These are phyloP conservation scores for Acropora tenuis DNA, from an alignment of 64 coral and sea anemone genomes.

Conservation along the genomic window DNA sequence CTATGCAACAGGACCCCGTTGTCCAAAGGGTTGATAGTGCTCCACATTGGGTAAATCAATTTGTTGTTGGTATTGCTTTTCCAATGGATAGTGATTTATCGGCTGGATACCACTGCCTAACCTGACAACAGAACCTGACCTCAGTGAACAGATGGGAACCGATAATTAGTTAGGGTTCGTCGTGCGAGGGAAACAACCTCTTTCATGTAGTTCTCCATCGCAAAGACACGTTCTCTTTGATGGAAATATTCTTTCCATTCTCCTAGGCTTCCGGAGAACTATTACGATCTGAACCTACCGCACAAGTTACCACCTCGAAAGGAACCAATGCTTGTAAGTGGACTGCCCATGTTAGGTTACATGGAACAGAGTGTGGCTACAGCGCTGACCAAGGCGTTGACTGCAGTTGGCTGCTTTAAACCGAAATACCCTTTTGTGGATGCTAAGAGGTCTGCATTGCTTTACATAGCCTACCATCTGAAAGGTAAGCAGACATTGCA, in stretches of 20 bases:
- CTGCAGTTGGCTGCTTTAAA: constrained; percentile 95
- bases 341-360: constrained; percentile 94
- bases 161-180: too few species aligned
- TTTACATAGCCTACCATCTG: constrained; percentile 94
- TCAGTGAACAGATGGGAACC: too few species aligned
- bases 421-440: constrained; percentile 92
- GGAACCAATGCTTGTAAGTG: constrained; percentile 74
- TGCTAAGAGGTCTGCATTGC: constrained; percentile 82
- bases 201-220: not conserved
- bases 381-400: constrained; percentile 90
- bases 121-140: too few species aligned
- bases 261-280: constrained; percentile 80
- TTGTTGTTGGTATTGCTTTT: too few species aligned
- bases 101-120: too few species aligned
- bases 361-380: constrained; percentile 95
- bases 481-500: constrained; percentile 63
- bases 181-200: too few species aligned
- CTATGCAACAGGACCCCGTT: too few species aligned
- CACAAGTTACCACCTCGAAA: constrained; percentile 90
- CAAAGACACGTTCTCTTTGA: not conserved
- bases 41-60: too few species aligned
- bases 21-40: too few species aligned
- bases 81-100: too few species aligned
- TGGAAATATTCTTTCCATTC: too few species aligned
- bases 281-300: constrained; percentile 80